These are phyloP conservation scores for Druceiella hillmani DNA, from an alignment of 2,888 invertebrate species.

Conservation along the genomic window DNA sequence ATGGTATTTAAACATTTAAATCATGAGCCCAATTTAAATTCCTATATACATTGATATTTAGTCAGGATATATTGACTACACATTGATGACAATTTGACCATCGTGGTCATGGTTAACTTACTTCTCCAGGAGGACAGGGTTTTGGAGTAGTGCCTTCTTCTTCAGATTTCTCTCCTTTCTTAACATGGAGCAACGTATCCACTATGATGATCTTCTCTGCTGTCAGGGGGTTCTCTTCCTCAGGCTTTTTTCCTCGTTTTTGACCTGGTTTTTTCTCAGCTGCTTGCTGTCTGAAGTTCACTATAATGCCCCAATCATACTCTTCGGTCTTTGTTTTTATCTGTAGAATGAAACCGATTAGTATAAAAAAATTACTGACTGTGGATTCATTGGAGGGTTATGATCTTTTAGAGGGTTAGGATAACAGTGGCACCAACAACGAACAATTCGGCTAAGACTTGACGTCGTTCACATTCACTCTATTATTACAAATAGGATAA, in stretches of 20 bases:
- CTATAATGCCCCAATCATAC: slow-evolving; percentile 96
- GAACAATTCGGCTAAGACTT: not conserved
- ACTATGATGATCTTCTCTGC: slow-evolving; percentile 64
- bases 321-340: slow-evolving; percentile 77
- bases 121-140: slow-evolving; percentile 64
- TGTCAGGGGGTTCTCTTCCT: slow-evolving; percentile 48
- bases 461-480: too few relatives aligned
- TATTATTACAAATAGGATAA: too few relatives aligned
- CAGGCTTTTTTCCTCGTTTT: slow-evolving; percentile 41
- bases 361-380: slow-evolving; percentile 1
- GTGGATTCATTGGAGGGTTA: too few relatives aligned
- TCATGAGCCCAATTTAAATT: too few relatives aligned
- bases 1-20: too few relatives aligned
- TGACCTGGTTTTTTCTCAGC: slow-evolving; percentile 34
- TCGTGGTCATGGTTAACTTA: slow-evolving; percentile 26
- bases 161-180: slow-evolving; percentile 54
- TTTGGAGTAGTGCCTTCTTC: slow-evolving; percentile 56
- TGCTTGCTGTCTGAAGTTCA: slow-evolving; percentile 80
- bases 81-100: too few relatives aligned
- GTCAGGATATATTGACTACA: too few relatives aligned
- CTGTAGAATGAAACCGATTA: too few relatives aligned
- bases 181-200: slow-evolving; percentile 79
- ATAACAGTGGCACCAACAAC: not conserved
- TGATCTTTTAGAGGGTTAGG: too few relatives aligned
- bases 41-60: too few relatives aligned